These are phyloP conservation scores for Pseudomyrmex cubaensis DNA, from an alignment of 1,140 invertebrate genomes.

Conservation along the genomic window DNA sequence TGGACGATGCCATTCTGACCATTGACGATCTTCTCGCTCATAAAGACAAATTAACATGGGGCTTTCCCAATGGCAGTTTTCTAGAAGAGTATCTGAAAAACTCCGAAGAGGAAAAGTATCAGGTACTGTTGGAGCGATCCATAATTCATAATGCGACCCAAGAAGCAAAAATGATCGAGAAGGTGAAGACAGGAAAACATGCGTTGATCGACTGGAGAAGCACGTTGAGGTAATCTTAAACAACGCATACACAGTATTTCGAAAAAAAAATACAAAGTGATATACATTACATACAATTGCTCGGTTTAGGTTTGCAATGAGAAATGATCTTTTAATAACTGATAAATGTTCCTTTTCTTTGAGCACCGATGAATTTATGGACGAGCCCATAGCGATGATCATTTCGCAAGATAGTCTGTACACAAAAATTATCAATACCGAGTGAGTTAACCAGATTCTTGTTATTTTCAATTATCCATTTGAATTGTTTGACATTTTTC, in stretches of 20 bases:
- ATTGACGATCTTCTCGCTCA: slow-evolving; percentile 89
- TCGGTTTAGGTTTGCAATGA: slow-evolving; percentile 86
- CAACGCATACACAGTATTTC: not conserved
- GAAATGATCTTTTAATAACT: slow-evolving; percentile 86
- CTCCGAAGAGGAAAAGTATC: slow-evolving; percentile 86
- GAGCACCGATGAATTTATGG: slow-evolving; percentile 90
- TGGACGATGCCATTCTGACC: slow-evolving; percentile 91
- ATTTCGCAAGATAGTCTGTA: slow-evolving; percentile 91
- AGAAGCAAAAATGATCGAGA: slow-evolving; percentile 85
- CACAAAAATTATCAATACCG: slow-evolving; percentile 86
- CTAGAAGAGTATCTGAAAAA: slow-evolving; percentile 89
- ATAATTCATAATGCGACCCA: slow-evolving; percentile 79
- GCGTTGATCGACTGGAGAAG: slow-evolving; percentile 93
- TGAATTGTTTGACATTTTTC: too few relatives aligned
- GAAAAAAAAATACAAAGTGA: not conserved
- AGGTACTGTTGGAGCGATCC: slow-evolving; percentile 84
- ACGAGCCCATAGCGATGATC: slow-evolving; percentile 92
- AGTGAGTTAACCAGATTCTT: slow-evolving; percentile 82
- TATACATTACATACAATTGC: slow-evolving; percentile 66
- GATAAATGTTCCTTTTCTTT: slow-evolving; percentile 90
- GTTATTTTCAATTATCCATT: not conserved
- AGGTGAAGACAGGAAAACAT: slow-evolving; percentile 88
- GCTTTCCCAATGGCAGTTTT: slow-evolving; percentile 90
- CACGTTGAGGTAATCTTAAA: slow-evolving; percentile 86
- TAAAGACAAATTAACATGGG: slow-evolving; percentile 89